These are phyloP conservation scores for Drosophila paranaensis DNA, from an alignment of 2,888 invertebrate species.

Conservation along the genomic window DNA sequence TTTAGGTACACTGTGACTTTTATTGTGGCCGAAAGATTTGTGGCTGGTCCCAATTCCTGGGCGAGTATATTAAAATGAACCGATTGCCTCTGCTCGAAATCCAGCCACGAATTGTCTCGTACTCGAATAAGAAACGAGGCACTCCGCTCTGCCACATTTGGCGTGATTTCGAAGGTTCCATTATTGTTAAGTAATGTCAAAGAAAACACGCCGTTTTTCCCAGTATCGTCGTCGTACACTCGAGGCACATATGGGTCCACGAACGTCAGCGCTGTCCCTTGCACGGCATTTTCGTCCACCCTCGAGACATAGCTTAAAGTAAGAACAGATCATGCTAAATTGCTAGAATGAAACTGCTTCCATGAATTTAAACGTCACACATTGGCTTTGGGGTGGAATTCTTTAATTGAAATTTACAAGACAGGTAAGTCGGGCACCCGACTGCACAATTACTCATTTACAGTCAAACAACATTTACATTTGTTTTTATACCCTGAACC, in stretches of 20 bases:
- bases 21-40: constrained; percentile 90
- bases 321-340: background rate
- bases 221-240: constrained; percentile 91
- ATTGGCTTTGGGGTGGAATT: background rate
- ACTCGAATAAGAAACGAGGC: constrained; percentile 93
- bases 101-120: constrained; percentile 91
- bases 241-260: constrained; percentile 89
- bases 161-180: constrained; percentile 94
- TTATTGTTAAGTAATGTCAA: constrained; percentile 91
- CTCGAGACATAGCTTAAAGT: constrained; percentile 89
- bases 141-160: constrained; percentile 91
- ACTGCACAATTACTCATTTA: background rate
- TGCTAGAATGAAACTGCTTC: background rate
- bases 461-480: too few relatives aligned
- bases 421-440: background rate
- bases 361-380: background rate
- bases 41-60: constrained; percentile 91
- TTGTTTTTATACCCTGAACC: too few relatives aligned
- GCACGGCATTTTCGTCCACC: constrained; percentile 92
- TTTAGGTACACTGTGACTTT: constrained; percentile 92
- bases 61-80: constrained; percentile 92
- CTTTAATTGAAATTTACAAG: background rate
- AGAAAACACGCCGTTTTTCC: constrained; percentile 93
- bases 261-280: constrained; percentile 91
- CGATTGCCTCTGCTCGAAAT: constrained; percentile 92